phyloP scores from a whole-genome alignment of 2,797 vertebrate species.

The Arnoldichthys spilopterus region DNA sequence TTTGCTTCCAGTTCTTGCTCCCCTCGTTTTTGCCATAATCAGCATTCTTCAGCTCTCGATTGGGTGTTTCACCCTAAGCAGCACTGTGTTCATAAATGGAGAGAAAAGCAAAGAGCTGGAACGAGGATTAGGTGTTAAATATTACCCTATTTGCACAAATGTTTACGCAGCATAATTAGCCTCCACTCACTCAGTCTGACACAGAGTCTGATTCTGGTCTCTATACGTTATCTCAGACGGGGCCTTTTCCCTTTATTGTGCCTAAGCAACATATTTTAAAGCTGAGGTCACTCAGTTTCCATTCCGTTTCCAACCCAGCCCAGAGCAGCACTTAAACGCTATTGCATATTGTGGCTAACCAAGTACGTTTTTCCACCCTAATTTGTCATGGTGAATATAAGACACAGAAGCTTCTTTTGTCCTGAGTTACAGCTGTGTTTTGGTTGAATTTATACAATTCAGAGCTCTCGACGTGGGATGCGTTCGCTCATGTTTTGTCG shows the following conservation, averaged over 20 bases:
- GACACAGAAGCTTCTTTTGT: constrained; percentile 22
- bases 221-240: constrained; percentile 16
- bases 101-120: neutral
- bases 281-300: constrained; percentile 48
- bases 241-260: constrained; percentile 31
- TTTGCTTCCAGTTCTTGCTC: neutral
- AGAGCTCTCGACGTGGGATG: constrained; percentile 4
- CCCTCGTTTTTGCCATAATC: neutral
- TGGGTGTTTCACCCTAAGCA: neutral
- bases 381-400: constrained; percentile 34
- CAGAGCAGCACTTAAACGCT: constrained; percentile 36
- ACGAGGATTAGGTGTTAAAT: constrained; percentile 7
- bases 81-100: neutral
- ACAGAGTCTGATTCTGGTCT: neutral
- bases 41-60: neutral
- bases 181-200: constrained; percentile 1
- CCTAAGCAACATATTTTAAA: constrained; percentile 37
- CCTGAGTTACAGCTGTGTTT: neutral
- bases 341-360: constrained; percentile 30
- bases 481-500: constrained; percentile 1
- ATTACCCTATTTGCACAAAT: constrained; percentile 9
- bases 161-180: neutral
- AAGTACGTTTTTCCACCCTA: constrained; percentile 18
- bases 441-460: neutral
- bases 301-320: constrained; percentile 15